Base-by-base conservation (phyloP, 2,888 invertebrate species). In the Drosophila differens region DNA sequence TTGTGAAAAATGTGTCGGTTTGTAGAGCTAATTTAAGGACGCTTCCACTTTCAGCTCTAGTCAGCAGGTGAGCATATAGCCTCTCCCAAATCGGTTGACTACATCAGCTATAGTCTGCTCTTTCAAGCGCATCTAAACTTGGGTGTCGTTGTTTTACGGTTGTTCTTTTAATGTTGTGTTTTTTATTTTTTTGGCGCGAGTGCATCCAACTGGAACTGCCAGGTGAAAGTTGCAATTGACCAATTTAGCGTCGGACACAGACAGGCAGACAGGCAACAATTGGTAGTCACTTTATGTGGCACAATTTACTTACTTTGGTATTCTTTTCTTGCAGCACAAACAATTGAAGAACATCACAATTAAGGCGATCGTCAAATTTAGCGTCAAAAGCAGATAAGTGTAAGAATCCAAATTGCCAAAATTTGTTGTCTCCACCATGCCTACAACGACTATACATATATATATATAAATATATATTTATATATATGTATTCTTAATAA, bases 281-380 rank as follows among this genome's bases (percentile, higher is more conserved):
- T 30, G 14, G 7, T 2, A 16, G 41, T 32, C 30, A 19, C 14
- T 51, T 32, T 2, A 0, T 35, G 12, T 22, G 14, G 7, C n/a
- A 30, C n/a, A 12, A 63, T 39, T 32, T 63, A 93, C 93, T 95
- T 94, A 96, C 96, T 96, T 97, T 91, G 96, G 96, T 90, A 95
- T 95, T 86, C 95, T 95, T 89, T 96, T 96, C 89, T 96, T 95
- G 93, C 96, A 96, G 92, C 96, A 96, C 80, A 96, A 95, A 93
- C 96, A 97, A 82, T 95, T 95, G 74, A 95, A 95, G 79, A 96
- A 94, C 89, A 94, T 94, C 70, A 94, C 94, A 66, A 95, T 93
- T 57, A 95, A 92, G 39, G 93, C 88, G 58, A 93, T 64, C 54
- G 92, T 91, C 65, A 93, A 74, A 88, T 92, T 92, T 53, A 92